Base-by-base conservation (phyloP, 2,888 invertebrate species). In the Nomada ruficornis region DNA sequence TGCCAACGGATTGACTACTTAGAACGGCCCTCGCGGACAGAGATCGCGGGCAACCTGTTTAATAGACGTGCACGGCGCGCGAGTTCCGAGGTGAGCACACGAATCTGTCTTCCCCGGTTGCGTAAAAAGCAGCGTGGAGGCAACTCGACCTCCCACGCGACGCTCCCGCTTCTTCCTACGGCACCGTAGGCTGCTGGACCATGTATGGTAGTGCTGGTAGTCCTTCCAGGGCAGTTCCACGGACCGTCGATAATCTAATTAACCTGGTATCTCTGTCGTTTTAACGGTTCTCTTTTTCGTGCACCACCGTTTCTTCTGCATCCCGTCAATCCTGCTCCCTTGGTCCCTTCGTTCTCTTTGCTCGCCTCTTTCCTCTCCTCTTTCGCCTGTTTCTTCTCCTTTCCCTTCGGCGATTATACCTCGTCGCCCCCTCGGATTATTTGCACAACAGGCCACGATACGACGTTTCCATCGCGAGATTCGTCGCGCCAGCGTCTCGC, bases 121-220 rank as follows among this genome's bases (percentile, higher is more conserved):
- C 77, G 80, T 86, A 88, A 87, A 87, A 87, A 87, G 67, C 54
- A 13, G n/a, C 72, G 70, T 62, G 75, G 67, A 70, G 75, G 80
- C 75, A 18, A 50, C 77, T 52, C 89, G 82, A 89, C 90, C 88
- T 89, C 90, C 90, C 90, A 90, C 90, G 89, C 90, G 82, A 82
- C 77, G 82, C 73, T 69, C 59, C 67, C 68, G 83, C 78, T 83
- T 77, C 77, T 77, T 81, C 72, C 77, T 2, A 59, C 86, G 57
- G 23, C 81, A 67, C 69, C 82, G 87, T 82, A 69, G 70, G 76
- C 57, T 64, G 75, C 64, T 82, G 83, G 81, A 85, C 90, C 90
- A 90, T 90, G 89, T 90, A 90, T 88, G 90, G 90, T 70, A 72
- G 85, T 86, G 82, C 73, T 18, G 62, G 54, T 29, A 52, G 65